Evolutionary conservation across 1,140 invertebrate species (phyloP), one percentile per base, ranked within the genome.

Genomic region (Hydropsyche tenuis): DNA sequence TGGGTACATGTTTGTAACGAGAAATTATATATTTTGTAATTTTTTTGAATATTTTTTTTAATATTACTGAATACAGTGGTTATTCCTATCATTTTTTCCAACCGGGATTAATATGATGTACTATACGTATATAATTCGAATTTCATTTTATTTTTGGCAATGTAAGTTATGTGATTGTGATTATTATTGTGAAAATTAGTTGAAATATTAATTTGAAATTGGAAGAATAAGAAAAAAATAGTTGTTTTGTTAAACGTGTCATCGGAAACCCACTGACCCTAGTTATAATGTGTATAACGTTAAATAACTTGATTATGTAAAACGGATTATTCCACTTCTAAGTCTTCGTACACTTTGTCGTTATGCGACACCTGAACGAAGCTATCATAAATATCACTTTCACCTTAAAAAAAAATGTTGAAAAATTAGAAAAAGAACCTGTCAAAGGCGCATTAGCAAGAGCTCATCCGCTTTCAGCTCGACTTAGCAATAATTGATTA

Each of bases 231-330:
- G 14, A 51, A 37, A 37, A 37, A 37, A 37, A 37, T 37, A 9
- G 30, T 37, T 37, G 3, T 4, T 4, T 14, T 22, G 20, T 60
- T 60, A 16, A 63, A 65, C 16, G 63, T 65, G 63, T 42, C 42
- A 65, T 22, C 42, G n/a, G 63, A 65, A 42, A 65, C 63, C 14
- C 23, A 18, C 65, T 68, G 65, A 68, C 65, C 65, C 65, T 42
- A 11, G 6, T 12, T 4, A 14, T 46, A 68, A 45, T 45, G 65
- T 43, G 30, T 60, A 12, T 43, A 9, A 11, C 42, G 65, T 68
- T 46, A 68, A 68, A 48, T 68, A 68, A 68, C 65, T 68, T 48
- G 65, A 68, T 68, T 46, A 68, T 46, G 45, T 68, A 45, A 68
- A 68, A 68, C 65, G 65, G 65, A 68, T 68, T 68, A 68, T 45